Evolutionary conservation across 2,113 vertebrate genomes (phyloP).

Genomic region (Sclerurus mexicanus): DNA sequence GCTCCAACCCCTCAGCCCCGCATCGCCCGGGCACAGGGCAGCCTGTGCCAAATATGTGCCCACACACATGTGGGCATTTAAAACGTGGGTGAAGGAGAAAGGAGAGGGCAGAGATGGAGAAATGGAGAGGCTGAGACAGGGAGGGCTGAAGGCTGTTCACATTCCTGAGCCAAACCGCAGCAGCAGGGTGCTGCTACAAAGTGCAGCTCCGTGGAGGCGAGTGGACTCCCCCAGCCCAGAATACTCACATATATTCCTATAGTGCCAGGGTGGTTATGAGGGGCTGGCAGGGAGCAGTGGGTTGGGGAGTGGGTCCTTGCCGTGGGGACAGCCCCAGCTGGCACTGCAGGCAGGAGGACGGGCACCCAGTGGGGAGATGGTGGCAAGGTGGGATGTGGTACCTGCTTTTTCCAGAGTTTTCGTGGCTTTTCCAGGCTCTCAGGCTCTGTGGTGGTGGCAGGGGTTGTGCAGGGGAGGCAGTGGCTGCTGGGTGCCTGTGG

Average conservation of each 20-base stretch:
- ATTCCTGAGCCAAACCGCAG: neutral
- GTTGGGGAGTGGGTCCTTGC: neutral
- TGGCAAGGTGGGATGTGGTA: neutral
- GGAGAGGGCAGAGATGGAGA: neutral
- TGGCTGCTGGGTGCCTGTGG: neutral
- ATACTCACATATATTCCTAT: neutral
- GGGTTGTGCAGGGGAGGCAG: neutral
- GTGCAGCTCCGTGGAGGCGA: neutral
- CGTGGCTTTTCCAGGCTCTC: neutral
- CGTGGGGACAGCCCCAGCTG: neutral
- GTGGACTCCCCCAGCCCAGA: accelerated
- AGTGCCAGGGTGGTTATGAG: neutral
- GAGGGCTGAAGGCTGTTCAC: neutral
- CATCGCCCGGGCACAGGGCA: accelerated
- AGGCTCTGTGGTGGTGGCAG: neutral
- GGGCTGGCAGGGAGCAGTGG: neutral
- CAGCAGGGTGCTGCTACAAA: neutral
- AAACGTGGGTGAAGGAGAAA: neutral
- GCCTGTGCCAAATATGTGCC: neutral
- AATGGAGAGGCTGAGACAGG: neutral
- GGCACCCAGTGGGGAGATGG: accelerated
- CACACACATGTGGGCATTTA: accelerated
- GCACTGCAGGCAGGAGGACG: neutral
- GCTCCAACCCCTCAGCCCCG: neutral
- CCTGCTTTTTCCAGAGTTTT: neutral